These are phyloP conservation scores for Hydrolagus colliei DNA, from an alignment of 2,797 vertebrate species.

Conservation along the genomic window DNA sequence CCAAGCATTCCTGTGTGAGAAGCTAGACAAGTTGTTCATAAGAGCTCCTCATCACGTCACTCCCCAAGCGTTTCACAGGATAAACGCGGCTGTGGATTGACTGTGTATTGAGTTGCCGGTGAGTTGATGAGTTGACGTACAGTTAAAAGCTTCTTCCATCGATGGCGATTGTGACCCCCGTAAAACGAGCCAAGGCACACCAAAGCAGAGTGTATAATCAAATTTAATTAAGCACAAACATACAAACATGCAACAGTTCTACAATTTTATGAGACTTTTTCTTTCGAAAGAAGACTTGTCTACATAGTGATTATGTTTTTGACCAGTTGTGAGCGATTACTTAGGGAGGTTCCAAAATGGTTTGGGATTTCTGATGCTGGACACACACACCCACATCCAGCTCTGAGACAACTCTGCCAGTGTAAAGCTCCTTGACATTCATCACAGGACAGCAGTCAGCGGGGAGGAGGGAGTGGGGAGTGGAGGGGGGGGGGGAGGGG, in stretches of 20 bases:
- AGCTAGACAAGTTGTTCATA: no score
- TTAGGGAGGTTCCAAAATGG: slow-evolving; percentile 11
- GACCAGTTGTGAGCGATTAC: background rate
- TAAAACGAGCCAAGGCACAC: no score
- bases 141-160: background rate
- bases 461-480: no score
- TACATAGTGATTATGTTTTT: background rate
- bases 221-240: slow-evolving; percentile 24
- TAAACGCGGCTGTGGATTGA: no score
- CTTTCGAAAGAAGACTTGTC: background rate
- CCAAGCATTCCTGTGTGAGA: no score
- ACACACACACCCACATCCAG: no score
- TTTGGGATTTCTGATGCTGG: background rate
- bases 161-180: no score
- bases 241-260: slow-evolving; percentile 25
- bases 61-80: no score
- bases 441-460: background rate
- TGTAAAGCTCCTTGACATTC: background rate
- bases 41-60: no score
- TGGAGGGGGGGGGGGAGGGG: no score
- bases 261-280: slow-evolving; percentile 16
- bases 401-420: background rate
- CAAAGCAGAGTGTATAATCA: background rate
- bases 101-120: no score
- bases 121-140: background rate